Evolutionary conservation across 2,113 vertebrate genomes (phyloP).

Genomic region (Cyphomyrus plagiostoma): DNA sequence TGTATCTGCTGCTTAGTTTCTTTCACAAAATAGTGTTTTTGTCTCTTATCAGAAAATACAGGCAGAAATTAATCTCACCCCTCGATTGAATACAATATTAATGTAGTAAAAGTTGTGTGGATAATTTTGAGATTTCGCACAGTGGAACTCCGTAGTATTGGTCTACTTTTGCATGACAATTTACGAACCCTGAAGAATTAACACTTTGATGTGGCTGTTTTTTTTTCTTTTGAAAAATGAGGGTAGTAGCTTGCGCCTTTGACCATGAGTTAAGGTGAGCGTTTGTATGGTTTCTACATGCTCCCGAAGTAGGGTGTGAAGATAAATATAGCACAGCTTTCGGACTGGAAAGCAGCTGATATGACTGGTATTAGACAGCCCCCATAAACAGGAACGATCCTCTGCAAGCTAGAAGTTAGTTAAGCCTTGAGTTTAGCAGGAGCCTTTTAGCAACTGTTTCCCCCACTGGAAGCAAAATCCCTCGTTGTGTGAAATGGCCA

Average conservation of each 20-base stretch:
- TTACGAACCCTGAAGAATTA: background rate
- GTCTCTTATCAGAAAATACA: background rate
- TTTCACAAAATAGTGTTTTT: background rate
- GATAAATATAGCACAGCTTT: slow-evolving; percentile 29
- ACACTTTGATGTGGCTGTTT: background rate
- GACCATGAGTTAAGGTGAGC: background rate
- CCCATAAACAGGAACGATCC: background rate
- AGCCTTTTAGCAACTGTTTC: slow-evolving; percentile 4
- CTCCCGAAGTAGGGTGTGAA: slow-evolving; percentile 65
- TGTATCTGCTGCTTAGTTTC: background rate
- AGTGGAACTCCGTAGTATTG: background rate
- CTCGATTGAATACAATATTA: background rate
- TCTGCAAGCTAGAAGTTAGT: background rate
- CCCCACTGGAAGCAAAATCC: background rate
- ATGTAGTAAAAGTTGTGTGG: background rate
- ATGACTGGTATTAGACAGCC: background rate
- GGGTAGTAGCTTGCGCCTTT: background rate
- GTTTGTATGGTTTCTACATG: slow-evolving; percentile 52
- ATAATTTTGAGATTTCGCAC: background rate
- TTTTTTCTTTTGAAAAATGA: background rate
- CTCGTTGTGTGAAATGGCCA: background rate
- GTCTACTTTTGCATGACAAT: background rate
- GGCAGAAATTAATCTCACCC: background rate
- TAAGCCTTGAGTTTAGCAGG: background rate
- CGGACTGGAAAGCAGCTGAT: background rate